A percentile compares a stretch with the other conserved stretches of the same genome.
Conservation (phyloP, 2,888 invertebrate genomes). For the Acronicta leporina region DNA sequence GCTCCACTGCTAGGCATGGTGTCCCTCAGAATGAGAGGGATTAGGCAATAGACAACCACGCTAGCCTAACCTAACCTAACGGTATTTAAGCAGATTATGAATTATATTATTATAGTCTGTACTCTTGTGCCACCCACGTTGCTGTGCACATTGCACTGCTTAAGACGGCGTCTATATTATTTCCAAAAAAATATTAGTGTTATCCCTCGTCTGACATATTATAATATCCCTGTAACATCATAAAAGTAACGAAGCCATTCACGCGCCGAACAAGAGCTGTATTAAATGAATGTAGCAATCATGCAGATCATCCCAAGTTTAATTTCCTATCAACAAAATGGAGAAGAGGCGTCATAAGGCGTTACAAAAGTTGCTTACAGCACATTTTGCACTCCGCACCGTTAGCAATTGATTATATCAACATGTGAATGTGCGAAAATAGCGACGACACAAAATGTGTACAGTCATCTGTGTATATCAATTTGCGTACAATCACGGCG, state of each 20-base stretch:
- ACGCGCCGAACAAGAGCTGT: not conserved
- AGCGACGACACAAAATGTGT: not conserved
- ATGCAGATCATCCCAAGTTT: not conserved
- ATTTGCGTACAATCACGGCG: slow-evolving; percentile 11
- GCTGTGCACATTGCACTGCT: too few species aligned
- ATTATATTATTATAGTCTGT: too few species aligned
- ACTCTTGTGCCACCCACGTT: too few species aligned
- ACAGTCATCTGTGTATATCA: slow-evolving; percentile 4
- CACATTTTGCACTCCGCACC: slow-evolving; percentile 2
- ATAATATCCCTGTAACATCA: not conserved
- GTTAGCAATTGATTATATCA: slow-evolving; percentile 10
- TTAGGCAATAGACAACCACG: too few species aligned
- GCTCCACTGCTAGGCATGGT: too few species aligned
- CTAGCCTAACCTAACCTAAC: too few species aligned
- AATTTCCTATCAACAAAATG: not conserved
- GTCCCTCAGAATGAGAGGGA: too few species aligned
- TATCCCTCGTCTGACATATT: not conserved
- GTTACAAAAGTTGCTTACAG: not conserved
- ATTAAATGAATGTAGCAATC: slow-evolving; percentile 11
- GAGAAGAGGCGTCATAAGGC: not conserved
- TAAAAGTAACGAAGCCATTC: slow-evolving; percentile 7
- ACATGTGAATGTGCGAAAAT: slow-evolving; percentile 6
- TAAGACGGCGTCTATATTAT: too few species aligned
- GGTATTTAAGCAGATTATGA: too few species aligned
- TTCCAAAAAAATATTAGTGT: too few species aligned